Conservation (phyloP, 2,888 invertebrate genomes). For the Drosophila mulleri region DNA sequence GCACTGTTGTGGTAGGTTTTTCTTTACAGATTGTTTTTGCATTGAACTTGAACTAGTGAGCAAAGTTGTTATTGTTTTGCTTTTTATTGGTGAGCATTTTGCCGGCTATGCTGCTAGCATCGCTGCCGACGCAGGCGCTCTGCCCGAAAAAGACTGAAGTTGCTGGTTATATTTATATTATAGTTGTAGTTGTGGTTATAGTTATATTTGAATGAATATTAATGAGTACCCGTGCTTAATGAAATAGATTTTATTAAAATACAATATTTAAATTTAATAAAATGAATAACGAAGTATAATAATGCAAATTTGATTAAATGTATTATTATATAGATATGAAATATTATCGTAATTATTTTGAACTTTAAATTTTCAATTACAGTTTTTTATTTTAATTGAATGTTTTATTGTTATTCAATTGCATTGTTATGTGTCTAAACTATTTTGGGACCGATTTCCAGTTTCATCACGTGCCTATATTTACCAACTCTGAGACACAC, state of each 20-base stretch:
- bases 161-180: too few species aligned
- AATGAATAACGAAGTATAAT: too few species aligned
- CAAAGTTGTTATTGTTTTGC: slow-evolving; percentile 37
- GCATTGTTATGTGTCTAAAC: too few species aligned
- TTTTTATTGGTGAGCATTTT: slow-evolving; percentile 41
- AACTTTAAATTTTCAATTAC: too few species aligned
- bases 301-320: too few species aligned
- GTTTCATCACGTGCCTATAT: slow-evolving; percentile 14
- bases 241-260: not conserved
- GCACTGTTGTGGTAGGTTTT: slow-evolving; percentile 42
- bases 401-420: not conserved
- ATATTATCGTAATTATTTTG: too few species aligned
- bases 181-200: too few species aligned
- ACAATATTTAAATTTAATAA: not conserved
- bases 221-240: not conserved
- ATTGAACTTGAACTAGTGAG: slow-evolving; percentile 74
- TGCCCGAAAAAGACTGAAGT: slow-evolving; percentile 8
- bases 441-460: slow-evolving; percentile 12
- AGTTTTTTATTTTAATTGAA: not conserved
- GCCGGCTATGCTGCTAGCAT: slow-evolving; percentile 48
- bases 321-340: too few species aligned
- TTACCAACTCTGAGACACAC: not conserved
- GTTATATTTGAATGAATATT: not conserved
- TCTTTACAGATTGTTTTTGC: slow-evolving; percentile 56
- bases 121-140: slow-evolving; percentile 40